A percentile compares a stretch with the other conserved stretches of the same genome.
These are phyloP conservation scores for Diploptera punctata DNA, from an alignment of 2,888 invertebrate genomes.

Conservation along the genomic window DNA sequence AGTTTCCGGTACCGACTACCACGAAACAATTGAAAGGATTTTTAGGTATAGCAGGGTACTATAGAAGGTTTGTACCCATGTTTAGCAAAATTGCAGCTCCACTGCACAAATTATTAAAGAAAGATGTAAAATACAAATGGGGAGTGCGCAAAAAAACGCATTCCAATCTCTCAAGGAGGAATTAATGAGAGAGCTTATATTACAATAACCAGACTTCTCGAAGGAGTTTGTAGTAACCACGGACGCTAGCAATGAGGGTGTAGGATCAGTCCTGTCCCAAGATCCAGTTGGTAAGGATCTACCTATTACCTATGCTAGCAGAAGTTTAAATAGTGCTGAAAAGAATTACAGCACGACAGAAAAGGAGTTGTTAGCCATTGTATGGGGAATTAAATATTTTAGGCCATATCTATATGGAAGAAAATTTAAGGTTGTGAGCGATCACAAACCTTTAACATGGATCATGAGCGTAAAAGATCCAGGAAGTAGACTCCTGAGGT, in stretches of 20 bases:
- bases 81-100: not conserved
- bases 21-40: constrained; percentile 43
- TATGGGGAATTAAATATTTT: constrained; percentile 51
- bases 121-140: not conserved
- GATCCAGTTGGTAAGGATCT: not conserved
- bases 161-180: constrained; percentile 15
- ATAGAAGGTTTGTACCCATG: not conserved
- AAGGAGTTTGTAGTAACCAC: not conserved
- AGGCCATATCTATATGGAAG: constrained; percentile 52
- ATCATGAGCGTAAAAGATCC: constrained; percentile 46
- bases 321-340: too few species aligned
- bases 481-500: constrained; percentile 46
- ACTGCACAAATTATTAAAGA: not conserved
- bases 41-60: not conserved
- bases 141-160: too few species aligned
- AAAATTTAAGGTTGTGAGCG: constrained; percentile 50
- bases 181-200: constrained; percentile 5
- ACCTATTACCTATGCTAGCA: not conserved
- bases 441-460: constrained; percentile 50
- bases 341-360: constrained; percentile 43
- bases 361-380: constrained; percentile 51
- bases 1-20: constrained; percentile 43
- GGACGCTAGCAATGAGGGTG: not conserved
- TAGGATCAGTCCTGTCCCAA: not conserved
- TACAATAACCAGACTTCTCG: not conserved